A percentile compares a stretch with the other conserved stretches of the same genome.
Conservation (phyloP, 2,888 invertebrate species). For the Phanerotoma sp. region DNA sequence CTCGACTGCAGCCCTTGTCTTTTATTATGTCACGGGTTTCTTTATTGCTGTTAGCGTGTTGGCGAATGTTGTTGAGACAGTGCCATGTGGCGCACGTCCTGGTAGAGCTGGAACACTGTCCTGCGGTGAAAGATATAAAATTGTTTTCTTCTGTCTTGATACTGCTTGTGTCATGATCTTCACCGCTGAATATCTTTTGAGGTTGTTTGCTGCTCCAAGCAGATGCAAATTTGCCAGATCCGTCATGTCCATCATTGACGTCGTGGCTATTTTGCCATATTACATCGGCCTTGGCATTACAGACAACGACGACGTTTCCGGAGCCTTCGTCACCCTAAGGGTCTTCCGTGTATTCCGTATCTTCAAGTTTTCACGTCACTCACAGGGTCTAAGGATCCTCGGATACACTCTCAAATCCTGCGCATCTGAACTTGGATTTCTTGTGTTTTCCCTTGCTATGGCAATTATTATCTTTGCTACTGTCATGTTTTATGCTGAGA, state of each 20-base stretch:
- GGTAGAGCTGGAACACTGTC: conserved; percentile 85
- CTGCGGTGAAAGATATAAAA: conserved; percentile 97
- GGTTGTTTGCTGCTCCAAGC: conserved; percentile 97
- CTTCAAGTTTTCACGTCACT: conserved; percentile 99
- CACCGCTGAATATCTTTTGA: conserved; percentile 94
- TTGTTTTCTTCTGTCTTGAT: conserved; percentile 98
- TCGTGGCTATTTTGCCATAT: conserved; percentile 98
- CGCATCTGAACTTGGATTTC: conserved; percentile 98
- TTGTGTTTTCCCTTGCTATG: conserved; percentile 99
- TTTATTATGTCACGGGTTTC: conserved; percentile 99
- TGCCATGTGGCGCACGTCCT: conserved; percentile 87
- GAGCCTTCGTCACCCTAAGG: conserved; percentile 97
- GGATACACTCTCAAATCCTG: conserved; percentile 99
- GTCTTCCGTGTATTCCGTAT: conserved; percentile 99
- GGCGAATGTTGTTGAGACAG: conserved; percentile 98
- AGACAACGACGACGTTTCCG: conserved; percentile 98
- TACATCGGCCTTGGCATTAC: conserved; percentile 98
- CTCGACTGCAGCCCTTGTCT: conserved; percentile 97
- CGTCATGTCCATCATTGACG: conserved; percentile 99
- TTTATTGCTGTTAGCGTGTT: conserved; percentile 99
- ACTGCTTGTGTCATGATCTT: conserved; percentile 99
- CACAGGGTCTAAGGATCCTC: conserved; percentile 96
- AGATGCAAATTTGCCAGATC: conserved; percentile 96
- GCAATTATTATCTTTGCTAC: conserved; percentile 99
- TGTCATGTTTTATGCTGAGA: conserved; percentile 99